Evolutionary conservation across 1,140 invertebrate genomes (phyloP).

Genomic region (Mylabris phalerata): DNA sequence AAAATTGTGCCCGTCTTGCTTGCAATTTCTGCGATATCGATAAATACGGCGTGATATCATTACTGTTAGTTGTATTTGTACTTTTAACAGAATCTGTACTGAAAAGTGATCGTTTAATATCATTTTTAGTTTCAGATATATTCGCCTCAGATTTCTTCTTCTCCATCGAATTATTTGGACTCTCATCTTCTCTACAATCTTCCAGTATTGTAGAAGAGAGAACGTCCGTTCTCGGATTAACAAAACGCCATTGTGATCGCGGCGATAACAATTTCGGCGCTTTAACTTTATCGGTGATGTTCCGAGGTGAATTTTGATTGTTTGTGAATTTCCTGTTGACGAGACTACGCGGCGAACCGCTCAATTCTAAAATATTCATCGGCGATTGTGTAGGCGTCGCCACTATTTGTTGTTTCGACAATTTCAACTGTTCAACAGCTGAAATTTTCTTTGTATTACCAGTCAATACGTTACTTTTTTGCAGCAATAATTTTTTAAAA

Average conservation of each 20-base stretch:
- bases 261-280: constrained; percentile 62
- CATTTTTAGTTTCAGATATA: constrained; percentile 10
- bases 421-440: constrained; percentile 74
- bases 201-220: constrained; percentile 80
- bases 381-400: constrained; percentile 38
- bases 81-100: constrained; percentile 8
- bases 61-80: constrained; percentile 1
- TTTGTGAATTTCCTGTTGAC: constrained; percentile 52
- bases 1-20: constrained; percentile 51
- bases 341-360: constrained; percentile 59
- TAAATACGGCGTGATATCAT: constrained; percentile 33
- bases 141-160: constrained; percentile 33
- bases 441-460: constrained; percentile 55
- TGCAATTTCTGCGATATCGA: constrained; percentile 47
- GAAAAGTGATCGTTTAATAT: neutral
- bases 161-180: constrained; percentile 47
- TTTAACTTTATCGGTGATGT: constrained; percentile 47
- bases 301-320: constrained; percentile 46
- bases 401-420: constrained; percentile 53
- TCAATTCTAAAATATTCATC: constrained; percentile 55
- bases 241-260: constrained; percentile 62
- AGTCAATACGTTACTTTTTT: constrained; percentile 52
- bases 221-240: constrained; percentile 68
- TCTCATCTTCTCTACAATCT: constrained; percentile 65
- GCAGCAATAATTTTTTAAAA: constrained; percentile 72